Evolutionary conservation across 1,140 invertebrate genomes (phyloP), one percentile per base, ranked within the genome.

Genomic region (Choristoneura fumiferana): DNA sequence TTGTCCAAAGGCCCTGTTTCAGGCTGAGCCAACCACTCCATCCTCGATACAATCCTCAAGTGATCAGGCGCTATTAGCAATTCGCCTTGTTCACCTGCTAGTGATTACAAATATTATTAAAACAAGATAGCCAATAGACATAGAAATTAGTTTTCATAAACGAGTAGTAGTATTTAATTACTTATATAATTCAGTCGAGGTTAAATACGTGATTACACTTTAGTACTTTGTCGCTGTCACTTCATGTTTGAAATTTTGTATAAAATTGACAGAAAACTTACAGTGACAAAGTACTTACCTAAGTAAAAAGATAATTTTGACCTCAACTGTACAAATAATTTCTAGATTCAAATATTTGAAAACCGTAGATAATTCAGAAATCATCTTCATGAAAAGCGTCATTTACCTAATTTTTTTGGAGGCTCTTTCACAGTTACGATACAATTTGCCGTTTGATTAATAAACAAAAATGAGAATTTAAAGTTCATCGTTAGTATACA

Each of bases 1-100:
- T 70, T 77, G 4, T 80, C 78, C 6, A 91, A 57, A 0, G 65
- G 17, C 9, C 75, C 68, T 1, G 80, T 78, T 0, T 91, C 87
- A 0, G 93, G 91, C 58, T 93, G 92, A 0, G 93, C 93, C 1
- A 91, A 66, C 93, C 94, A 94, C 57, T 92, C 91, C 0, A 61
- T 62, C 6, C 87, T 60, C 0, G 80, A 73, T 0, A 90, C 81
- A 63, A 89, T 78, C 22, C 86, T 71, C 13, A 88, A 58, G 22
- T 85, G 76, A 12, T 76, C 70, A 0, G 74, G 74, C 8, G 84
- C 73, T 53, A 78, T 71, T 38, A 88, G 36, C 49, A 86, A 56
- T 1, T 49, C 43, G 6, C 22, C 43, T 49, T 4, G 10, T 10
- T 9, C 43, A 12, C 43, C 43, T 29, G 18, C 43, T 49, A 8